Percentiles rank a stretch among this genome's conserved stretches.
These are phyloP conservation scores for Cynodonichthys magdalenae DNA, from an alignment of 2,797 vertebrate genomes.

Conservation along the genomic window DNA sequence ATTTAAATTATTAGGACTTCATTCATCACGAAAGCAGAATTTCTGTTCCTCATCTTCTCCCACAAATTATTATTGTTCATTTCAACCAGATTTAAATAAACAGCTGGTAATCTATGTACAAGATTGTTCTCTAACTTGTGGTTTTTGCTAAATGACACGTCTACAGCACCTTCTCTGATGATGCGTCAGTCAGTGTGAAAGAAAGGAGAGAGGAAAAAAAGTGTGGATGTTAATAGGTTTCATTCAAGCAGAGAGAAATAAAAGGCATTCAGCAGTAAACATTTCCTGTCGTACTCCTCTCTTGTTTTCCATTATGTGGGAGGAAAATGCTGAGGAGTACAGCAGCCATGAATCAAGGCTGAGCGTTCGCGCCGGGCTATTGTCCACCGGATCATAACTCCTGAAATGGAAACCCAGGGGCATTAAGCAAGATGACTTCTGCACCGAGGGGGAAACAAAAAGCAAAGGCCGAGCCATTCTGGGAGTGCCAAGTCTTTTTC, in stretches of 20 bases:
- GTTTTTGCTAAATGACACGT: conserved; percentile 6
- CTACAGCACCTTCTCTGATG: not conserved
- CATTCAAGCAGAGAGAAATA: conserved; percentile 37
- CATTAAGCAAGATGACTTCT: conserved; percentile 48
- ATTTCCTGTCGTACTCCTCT: conserved; percentile 15
- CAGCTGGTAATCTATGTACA: not conserved
- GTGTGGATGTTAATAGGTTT: conserved; percentile 16
- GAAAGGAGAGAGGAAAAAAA: not conserved
- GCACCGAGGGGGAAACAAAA: conserved; percentile 35
- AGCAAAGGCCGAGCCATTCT: conserved; percentile 24
- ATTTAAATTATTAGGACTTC: no score
- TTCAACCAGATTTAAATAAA: not conserved
- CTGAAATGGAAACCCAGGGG: conserved; percentile 40
- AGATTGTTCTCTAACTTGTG: not conserved
- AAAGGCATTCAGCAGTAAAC: conserved; percentile 36
- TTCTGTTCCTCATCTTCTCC: not conserved
- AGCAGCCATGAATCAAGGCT: conserved; percentile 54
- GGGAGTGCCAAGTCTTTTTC: conserved; percentile 22
- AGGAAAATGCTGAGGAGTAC: conserved; percentile 36
- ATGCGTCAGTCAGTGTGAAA: conserved; percentile 16
- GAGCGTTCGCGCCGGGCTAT: conserved; percentile 24
- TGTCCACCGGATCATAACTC: conserved; percentile 57
- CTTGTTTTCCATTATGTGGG: conserved; percentile 55
- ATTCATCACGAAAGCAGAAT: no score
- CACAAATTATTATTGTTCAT: not conserved